Evolutionary conservation across 2,888 invertebrate genomes (phyloP), one percentile per base, ranked within the genome.

Genomic region (Tanytarsus gracilentus): DNA sequence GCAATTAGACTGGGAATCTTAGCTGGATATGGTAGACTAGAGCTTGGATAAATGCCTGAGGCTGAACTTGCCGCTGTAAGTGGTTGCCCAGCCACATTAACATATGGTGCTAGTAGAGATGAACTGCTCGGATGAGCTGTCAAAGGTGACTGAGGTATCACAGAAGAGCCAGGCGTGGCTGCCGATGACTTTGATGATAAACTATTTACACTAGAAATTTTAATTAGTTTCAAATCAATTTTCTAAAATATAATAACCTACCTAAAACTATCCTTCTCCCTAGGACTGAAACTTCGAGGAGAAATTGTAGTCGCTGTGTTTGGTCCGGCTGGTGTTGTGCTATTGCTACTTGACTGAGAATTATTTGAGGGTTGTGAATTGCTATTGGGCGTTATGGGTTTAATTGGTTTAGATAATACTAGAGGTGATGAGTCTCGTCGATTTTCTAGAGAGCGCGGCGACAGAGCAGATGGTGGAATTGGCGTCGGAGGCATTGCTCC

Each of bases 211-310:
- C 85, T 88, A 78, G 88, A 88, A 79, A 4, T 11, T 11, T 33
- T 11, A 11, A 4, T 4, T 11, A 33, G n/a, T 11, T 83, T 76
- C 67, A 76, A 65, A 62, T n/a, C 51, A 39, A n/a, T 21, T 40
- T 61, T 23, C 11, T 59, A 52, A 21, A 59, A 27, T 9, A 40
- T 49, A 33, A 51, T 11, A 51, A 16, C 23, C 23, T 77, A 90
- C 90, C 89, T 89, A 77, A 88, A 90, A 73, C 85, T 88, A 70
- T 90, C 90, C 65, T 90, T 79, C 73, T 91, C 90, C 68, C 88
- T 79, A 67, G 88, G 86, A 72, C 86, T 86, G 70, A 84, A 87
- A 62, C 84, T 85, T 66, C 86, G 79, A 16, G 89, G 88, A 48
- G 88, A 86, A 72, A 86, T 85, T 61, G 74, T 66, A 68, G 74